Evolutionary conservation across 2,888 invertebrate species (phyloP).

Genomic region (Apamea anceps): DNA sequence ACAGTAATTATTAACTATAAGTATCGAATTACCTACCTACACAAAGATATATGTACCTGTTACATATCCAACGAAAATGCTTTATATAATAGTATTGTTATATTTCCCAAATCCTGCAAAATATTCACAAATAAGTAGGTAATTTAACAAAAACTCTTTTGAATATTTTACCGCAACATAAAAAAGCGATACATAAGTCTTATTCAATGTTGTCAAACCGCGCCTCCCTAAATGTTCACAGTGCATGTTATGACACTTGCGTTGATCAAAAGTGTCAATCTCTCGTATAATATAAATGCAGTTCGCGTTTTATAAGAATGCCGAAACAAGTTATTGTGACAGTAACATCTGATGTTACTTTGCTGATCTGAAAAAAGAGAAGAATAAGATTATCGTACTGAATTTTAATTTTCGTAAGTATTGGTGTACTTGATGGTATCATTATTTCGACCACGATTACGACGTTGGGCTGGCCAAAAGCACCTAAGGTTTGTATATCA

Average conservation of each 20-base stretch:
- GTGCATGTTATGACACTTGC: conserved; percentile 60
- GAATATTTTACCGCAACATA: conserved; percentile 24
- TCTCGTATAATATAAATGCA: conserved; percentile 54
- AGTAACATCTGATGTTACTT: conserved; percentile 42
- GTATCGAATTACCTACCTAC: too few species aligned
- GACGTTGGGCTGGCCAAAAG: not conserved
- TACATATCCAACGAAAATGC: too few species aligned
- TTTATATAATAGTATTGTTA: too few species aligned
- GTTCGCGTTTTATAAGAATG: conserved; percentile 55
- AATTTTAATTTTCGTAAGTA: conserved; percentile 19
- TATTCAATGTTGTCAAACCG: conserved; percentile 51
- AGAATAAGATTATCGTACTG: conserved; percentile 3
- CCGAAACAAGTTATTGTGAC: conserved; percentile 56
- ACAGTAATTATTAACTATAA: too few species aligned
- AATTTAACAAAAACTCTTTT: not conserved
- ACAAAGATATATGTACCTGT: too few species aligned
- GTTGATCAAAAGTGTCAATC: conserved; percentile 65
- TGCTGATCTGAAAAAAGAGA: conserved; percentile 32
- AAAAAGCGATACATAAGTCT: conserved; percentile 46
- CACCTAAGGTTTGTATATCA: not conserved
- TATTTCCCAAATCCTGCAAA: too few species aligned
- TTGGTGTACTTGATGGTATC: not conserved
- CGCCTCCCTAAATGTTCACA: conserved; percentile 49
- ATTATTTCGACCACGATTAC: not conserved
- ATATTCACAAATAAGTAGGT: not conserved